phyloP scores from a whole-genome alignment of 1,140 invertebrate species.

The Leptopilina clavipes region DNA sequence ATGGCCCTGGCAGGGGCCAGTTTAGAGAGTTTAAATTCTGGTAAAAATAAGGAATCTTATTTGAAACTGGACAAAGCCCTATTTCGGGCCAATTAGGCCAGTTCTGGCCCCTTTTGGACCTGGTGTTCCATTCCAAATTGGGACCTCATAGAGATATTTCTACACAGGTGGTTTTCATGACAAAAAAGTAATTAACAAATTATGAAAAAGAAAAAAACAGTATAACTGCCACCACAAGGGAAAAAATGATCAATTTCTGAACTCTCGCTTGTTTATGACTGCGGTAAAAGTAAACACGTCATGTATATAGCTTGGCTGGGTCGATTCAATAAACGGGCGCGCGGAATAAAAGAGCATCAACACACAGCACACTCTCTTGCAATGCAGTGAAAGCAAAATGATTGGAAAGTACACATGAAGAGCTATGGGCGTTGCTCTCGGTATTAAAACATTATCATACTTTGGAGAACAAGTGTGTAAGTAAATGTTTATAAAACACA shows the following conservation, averaged over 20 bases:
- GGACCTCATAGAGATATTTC: too few species aligned
- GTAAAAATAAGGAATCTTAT: too few species aligned
- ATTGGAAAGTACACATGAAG: slow-evolving; percentile 6
- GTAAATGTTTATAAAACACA: neutral
- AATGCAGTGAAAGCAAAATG: slow-evolving; percentile 19
- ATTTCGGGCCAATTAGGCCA: too few species aligned
- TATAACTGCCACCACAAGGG: neutral
- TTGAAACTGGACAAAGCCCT: too few species aligned
- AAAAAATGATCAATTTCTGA: too few species aligned
- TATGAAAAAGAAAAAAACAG: neutral
- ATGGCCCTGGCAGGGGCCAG: too few species aligned
- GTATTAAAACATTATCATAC: neutral
- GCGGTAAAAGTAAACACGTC: slow-evolving; percentile 19
- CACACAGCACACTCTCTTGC: neutral
- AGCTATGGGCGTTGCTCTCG: slow-evolving; percentile 2
- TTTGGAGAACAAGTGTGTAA: neutral
- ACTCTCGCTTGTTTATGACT: too few species aligned
- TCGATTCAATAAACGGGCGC: neutral
- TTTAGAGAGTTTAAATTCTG: too few species aligned
- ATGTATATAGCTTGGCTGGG: neutral
- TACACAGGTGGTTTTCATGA: too few species aligned
- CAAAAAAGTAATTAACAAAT: too few species aligned
- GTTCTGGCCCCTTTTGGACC: too few species aligned
- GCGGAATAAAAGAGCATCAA: slow-evolving; percentile 8
- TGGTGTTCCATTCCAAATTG: too few species aligned